Evolutionary conservation across 1,140 invertebrate genomes (phyloP).

Genomic region (Potamilus streckersoni): DNA sequence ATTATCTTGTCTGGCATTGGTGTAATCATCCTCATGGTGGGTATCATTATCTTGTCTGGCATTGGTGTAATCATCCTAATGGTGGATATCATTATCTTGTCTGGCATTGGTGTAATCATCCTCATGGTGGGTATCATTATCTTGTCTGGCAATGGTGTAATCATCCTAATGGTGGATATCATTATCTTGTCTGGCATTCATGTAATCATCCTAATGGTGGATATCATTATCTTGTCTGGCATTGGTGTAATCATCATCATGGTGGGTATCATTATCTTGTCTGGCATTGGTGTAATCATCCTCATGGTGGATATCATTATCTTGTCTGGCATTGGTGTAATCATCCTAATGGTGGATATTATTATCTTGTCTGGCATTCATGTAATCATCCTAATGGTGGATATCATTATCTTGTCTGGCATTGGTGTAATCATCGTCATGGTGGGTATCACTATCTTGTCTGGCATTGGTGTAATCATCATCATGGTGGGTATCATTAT

Average conservation of each 20-base stretch:
- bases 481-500: slow-evolving; percentile 69
- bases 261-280: slow-evolving; percentile 68
- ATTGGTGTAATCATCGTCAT: slow-evolving; percentile 63
- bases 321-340: slow-evolving; percentile 61
- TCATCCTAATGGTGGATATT: slow-evolving; percentile 67
- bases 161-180: slow-evolving; percentile 67
- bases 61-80: slow-evolving; percentile 63
- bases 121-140: slow-evolving; percentile 69
- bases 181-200: slow-evolving; percentile 65
- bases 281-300: slow-evolving; percentile 62
- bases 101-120: slow-evolving; percentile 62
- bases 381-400: slow-evolving; percentile 65
- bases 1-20: slow-evolving; percentile 65
- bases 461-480: slow-evolving; percentile 62
- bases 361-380: slow-evolving; percentile 65
- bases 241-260: slow-evolving; percentile 63
- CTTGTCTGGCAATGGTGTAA: slow-evolving; percentile 61
- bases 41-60: slow-evolving; percentile 65
- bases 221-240: slow-evolving; percentile 65
- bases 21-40: slow-evolving; percentile 65
- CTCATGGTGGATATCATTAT: slow-evolving; percentile 69
- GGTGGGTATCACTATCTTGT: slow-evolving; percentile 68
- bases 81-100: slow-evolving; percentile 68
- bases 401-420: slow-evolving; percentile 65
- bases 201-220: slow-evolving; percentile 65